Evolutionary conservation across 2,113 vertebrate genomes (phyloP).

Genomic region (Rhinichthys klamathensis): DNA sequence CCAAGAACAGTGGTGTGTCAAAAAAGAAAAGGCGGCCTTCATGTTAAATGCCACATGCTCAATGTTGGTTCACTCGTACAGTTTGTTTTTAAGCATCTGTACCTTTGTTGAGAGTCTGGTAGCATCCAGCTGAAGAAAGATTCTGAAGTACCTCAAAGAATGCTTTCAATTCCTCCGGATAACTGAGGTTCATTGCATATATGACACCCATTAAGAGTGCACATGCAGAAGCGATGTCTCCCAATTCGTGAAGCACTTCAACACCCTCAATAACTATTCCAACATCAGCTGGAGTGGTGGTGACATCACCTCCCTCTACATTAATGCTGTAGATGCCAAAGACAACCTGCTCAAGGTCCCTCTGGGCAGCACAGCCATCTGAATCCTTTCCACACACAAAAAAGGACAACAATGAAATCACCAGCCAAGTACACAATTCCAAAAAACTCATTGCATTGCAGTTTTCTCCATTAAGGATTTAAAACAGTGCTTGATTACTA

Average conservation of each 20-base stretch:
- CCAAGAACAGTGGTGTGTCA: too few species aligned
- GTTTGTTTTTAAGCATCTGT: neutral
- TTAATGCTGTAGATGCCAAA: neutral
- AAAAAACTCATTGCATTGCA: neutral
- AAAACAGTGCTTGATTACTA: neutral
- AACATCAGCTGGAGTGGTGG: conserved; percentile 6
- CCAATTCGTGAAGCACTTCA: too few species aligned
- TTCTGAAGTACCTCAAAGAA: neutral
- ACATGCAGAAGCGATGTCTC: neutral
- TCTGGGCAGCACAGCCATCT: neutral
- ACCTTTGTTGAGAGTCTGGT: neutral
- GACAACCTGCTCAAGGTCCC: neutral
- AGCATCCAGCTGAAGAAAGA: neutral
- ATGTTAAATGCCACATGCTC: neutral
- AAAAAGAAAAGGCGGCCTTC: neutral
- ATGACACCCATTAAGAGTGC: neutral
- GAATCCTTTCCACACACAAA: neutral
- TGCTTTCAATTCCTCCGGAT: too few species aligned
- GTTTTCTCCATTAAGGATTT: neutral
- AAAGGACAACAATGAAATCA: neutral
- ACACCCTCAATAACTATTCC: neutral
- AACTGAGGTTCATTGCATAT: neutral
- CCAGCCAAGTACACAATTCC: neutral
- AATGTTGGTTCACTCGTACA: neutral
- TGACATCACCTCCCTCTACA: neutral